Conservation (phyloP, 2,113 vertebrate genomes). For the Istiophorus platypterus region DNA sequence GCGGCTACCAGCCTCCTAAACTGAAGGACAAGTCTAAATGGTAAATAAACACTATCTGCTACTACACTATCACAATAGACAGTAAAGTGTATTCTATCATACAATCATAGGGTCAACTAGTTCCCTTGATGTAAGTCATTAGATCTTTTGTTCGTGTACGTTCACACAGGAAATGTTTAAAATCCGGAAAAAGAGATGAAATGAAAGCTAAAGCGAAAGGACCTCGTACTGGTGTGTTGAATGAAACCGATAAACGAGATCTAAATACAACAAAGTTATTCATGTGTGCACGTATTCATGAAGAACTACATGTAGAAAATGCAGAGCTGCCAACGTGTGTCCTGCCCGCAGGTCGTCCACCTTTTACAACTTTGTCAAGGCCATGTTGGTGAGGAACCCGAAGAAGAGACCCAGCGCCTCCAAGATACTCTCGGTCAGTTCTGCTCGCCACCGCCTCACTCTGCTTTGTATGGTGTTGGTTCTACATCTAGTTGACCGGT, state of each 20-base stretch:
- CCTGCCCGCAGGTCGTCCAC: conserved; percentile 83
- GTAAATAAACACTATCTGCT: conserved; percentile 74
- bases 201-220: background rate
- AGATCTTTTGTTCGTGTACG: background rate
- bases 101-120: no score
- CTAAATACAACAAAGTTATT: background rate
- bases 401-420: conserved; percentile 90
- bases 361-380: conserved; percentile 92
- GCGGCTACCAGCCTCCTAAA: conserved; percentile 93
- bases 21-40: conserved; percentile 92
- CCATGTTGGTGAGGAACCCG: conserved; percentile 90
- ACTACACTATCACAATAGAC: background rate
- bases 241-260: background rate
- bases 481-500: background rate
- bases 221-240: background rate
- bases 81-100: background rate
- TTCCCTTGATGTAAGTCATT: no score
- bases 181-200: background rate
- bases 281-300: background rate
- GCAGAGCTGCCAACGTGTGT: background rate
- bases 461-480: background rate
- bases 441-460: background rate
- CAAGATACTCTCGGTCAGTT: conserved; percentile 90
- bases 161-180: background rate
- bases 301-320: background rate